Evolutionary conservation across 1,140 invertebrate species (phyloP), one percentile per base, ranked within the genome.

Genomic region (Gryllus bimaculatus): DNA sequence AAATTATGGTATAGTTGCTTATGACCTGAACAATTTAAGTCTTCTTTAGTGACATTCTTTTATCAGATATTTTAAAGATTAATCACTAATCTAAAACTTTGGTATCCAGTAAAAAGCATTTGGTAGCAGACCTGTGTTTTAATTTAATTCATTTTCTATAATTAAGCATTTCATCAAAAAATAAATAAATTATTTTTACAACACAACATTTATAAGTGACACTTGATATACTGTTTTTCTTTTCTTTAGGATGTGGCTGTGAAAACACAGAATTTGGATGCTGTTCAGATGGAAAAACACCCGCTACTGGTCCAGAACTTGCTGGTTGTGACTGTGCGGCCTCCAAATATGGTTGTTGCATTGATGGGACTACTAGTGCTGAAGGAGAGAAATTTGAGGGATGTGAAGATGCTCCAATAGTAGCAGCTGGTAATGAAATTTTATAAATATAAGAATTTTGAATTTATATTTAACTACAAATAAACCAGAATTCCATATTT

Each of bases 271-370:
- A 93, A 80, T 93, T 89, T 85, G 94, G 95, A 39, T 98, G 97
- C 85, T 98, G 97, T 84, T 90, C 93, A 0, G 97, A 98, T 87
- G 91, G 89, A 10, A 86, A 91, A 86, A 92, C 92, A 7, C 89
- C 91, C 0, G 94, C 93, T 8, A 88, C 88, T 79, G 94, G 94
- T 74, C 90, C 90, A 0, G 89, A 92, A 80, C 86, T 86, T 47
- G 89, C 88, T 26, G 93, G 94, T 20, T 96, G 95, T 84, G 90
- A 91, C 75, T 97, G 96, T 83, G 89, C 92, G 74, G 87, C 92
- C 49, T 93, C 91, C 75, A 90, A 92, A 83, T 95, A 89, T 83
- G 96, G 96, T 21, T 98, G 96, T 83, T 97, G 95, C 84, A 90
- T 91, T 2, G 95, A 98, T 86, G 95, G 93, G 39, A 83, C 90